These are phyloP conservation scores for Pseudorhombus dupliciocellatus DNA, from an alignment of 2,113 vertebrate species.

Conservation along the genomic window DNA sequence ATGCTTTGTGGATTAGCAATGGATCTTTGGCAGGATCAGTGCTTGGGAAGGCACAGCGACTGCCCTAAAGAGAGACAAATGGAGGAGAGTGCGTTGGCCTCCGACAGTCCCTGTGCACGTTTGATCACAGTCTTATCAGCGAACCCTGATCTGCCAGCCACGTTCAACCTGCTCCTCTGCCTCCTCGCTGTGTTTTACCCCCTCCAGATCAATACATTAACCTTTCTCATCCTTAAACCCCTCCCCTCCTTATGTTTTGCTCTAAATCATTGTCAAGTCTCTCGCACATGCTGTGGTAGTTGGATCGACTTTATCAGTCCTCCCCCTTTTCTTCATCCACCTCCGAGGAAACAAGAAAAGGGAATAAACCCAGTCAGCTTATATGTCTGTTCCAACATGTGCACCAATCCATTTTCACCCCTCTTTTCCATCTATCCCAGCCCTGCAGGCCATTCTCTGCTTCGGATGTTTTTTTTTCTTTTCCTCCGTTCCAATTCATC, in stretches of 20 bases:
- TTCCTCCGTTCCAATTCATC: slow-evolving; percentile 11
- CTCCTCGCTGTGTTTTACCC: slow-evolving; percentile 56
- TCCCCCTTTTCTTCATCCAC: not conserved
- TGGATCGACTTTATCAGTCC: slow-evolving; percentile 56
- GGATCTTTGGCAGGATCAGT: slow-evolving; percentile 67
- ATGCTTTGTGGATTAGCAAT: slow-evolving; percentile 55
- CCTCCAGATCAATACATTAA: slow-evolving; percentile 74
- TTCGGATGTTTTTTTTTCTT: slow-evolving; percentile 23
- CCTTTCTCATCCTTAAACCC: slow-evolving; percentile 65
- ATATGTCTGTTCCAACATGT: slow-evolving; percentile 68
- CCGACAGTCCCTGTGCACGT: slow-evolving; percentile 38
- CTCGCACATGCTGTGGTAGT: slow-evolving; percentile 41
- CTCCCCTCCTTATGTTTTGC: slow-evolving; percentile 49
- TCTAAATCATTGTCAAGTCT: slow-evolving; percentile 69
- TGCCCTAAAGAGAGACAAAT: slow-evolving; percentile 66
- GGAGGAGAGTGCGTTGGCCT: slow-evolving; percentile 45
- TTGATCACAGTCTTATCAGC: slow-evolving; percentile 67
- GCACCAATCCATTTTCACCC: slow-evolving; percentile 62
- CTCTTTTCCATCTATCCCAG: slow-evolving; percentile 2
- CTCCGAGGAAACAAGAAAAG: slow-evolving; percentile 43
- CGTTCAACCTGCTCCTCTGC: slow-evolving; percentile 32
- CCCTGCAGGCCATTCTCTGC: slow-evolving; percentile 28
- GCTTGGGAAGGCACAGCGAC: slow-evolving; percentile 41
- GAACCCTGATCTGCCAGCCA: slow-evolving; percentile 44
- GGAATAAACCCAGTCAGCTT: slow-evolving; percentile 62